Evolutionary conservation across 23 tunicate species (phyloP).

Genomic region (Halocynthia aurantium): DNA sequence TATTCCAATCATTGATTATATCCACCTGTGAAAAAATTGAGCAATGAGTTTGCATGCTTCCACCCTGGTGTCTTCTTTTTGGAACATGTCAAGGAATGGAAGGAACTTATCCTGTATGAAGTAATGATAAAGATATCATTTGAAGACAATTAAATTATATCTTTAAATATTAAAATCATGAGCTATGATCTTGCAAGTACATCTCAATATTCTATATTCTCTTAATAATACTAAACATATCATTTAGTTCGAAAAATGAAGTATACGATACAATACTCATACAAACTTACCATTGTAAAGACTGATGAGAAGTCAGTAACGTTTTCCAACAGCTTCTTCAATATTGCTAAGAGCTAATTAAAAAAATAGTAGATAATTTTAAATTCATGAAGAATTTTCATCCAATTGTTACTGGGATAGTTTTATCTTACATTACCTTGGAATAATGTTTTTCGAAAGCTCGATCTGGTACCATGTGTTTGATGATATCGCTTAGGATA

Average conservation of each 20-base stretch:
- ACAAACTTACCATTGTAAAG: constrained; percentile 60
- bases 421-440: constrained; percentile 16
- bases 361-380: no score
- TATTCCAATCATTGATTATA: background rate
- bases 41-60: constrained; percentile 53
- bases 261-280: no score
- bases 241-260: background rate
- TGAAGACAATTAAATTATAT: no score
- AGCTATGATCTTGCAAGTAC: no score
- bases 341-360: constrained; percentile 26
- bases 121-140: background rate
- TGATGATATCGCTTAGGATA: constrained; percentile 71
- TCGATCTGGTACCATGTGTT: constrained; percentile 87
- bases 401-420: no score
- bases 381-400: no score
- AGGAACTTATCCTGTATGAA: constrained; percentile 61
- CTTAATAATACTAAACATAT: no score
- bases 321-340: constrained; percentile 38
- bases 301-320: constrained; percentile 39
- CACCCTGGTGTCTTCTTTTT: constrained; percentile 61
- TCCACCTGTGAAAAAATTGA: constrained; percentile 19
- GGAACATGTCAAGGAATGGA: constrained; percentile 88
- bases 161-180: no score
- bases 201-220: no score
- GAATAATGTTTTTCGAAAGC: constrained; percentile 52